Percentiles rank a stretch among this genome's conserved stretches.
These are phyloP conservation scores for Tamandua tetradactyla DNA, from an alignment of 2,797 vertebrate genomes.

Conservation along the genomic window DNA sequence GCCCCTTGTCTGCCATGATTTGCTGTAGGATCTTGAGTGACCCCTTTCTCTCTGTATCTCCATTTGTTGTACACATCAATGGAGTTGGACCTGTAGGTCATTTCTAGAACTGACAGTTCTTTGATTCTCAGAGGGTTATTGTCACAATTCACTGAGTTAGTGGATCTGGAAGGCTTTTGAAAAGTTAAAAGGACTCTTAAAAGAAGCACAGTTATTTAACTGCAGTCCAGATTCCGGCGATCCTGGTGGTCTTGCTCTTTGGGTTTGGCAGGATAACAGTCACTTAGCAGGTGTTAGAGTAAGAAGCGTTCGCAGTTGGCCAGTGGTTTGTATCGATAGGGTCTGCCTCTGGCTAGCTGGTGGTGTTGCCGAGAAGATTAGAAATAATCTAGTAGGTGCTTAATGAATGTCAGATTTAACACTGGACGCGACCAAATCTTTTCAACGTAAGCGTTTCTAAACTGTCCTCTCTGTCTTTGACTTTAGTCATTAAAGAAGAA, in stretches of 20 bases:
- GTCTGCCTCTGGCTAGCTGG: neutral
- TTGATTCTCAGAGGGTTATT: neutral
- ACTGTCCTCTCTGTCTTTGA: constrained; percentile 84
- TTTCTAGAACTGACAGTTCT: neutral
- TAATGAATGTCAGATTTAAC: neutral
- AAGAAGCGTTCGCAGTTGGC: neutral
- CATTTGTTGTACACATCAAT: accelerated
- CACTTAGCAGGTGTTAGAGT: neutral
- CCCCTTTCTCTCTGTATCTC: neutral
- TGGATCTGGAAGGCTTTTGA: neutral
- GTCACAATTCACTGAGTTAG: neutral
- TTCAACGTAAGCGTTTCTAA: constrained; percentile 38
- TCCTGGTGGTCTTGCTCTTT: neutral
- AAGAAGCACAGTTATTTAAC: neutral
- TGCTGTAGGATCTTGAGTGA: accelerated
- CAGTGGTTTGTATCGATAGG: accelerated
- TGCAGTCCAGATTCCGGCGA: neutral
- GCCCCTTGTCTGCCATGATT: accelerated
- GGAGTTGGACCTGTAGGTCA: neutral
- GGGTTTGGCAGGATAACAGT: neutral
- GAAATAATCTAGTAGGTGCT: neutral
- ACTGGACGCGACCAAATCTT: neutral
- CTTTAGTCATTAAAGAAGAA: constrained; percentile 98
- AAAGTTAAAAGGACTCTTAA: neutral
- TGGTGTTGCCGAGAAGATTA: neutral